Conservation (phyloP, 2,113 vertebrate genomes). For the Cyprinodon tularosa region DNA sequence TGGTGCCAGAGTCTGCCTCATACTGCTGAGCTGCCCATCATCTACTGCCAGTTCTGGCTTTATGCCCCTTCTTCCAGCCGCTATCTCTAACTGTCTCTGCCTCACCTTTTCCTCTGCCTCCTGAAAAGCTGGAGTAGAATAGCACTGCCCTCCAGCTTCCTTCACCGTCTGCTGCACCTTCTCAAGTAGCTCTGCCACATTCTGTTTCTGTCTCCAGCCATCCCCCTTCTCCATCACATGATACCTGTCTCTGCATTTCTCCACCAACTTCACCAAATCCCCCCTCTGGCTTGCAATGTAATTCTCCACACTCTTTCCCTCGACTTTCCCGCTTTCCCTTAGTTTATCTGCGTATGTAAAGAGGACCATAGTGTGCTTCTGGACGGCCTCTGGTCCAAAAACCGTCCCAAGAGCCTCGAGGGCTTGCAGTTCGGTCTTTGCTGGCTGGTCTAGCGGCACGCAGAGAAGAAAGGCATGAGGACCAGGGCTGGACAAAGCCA, state of each 20-base stretch:
- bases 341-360: slow-evolving; percentile 75
- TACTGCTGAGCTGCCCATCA: slow-evolving; percentile 7
- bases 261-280: slow-evolving; percentile 78
- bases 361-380: slow-evolving; percentile 68
- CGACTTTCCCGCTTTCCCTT: slow-evolving; percentile 27
- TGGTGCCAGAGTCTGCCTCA: slow-evolving; percentile 63
- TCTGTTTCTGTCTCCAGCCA: slow-evolving; percentile 8
- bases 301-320: slow-evolving; percentile 55
- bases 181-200: slow-evolving; percentile 67
- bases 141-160: slow-evolving; percentile 71
- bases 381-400: slow-evolving; percentile 67
- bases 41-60: slow-evolving; percentile 10
- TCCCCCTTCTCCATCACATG: slow-evolving; percentile 67
- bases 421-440: slow-evolving; percentile 59
- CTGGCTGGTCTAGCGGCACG: slow-evolving; percentile 74
- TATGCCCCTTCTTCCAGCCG: slow-evolving; percentile 25
- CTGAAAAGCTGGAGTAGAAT: slow-evolving; percentile 68
- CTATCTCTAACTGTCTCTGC: slow-evolving; percentile 64
- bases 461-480: slow-evolving; percentile 82
- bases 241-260: slow-evolving; percentile 77
- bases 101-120: slow-evolving; percentile 65
- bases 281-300: slow-evolving; percentile 67
- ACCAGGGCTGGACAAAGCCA: slow-evolving; percentile 74
- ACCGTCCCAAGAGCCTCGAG: slow-evolving; percentile 57
- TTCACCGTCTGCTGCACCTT: slow-evolving; percentile 75